phyloP scores from a whole-genome alignment of 2,113 vertebrate species.

The Callopanchax toddi region DNA sequence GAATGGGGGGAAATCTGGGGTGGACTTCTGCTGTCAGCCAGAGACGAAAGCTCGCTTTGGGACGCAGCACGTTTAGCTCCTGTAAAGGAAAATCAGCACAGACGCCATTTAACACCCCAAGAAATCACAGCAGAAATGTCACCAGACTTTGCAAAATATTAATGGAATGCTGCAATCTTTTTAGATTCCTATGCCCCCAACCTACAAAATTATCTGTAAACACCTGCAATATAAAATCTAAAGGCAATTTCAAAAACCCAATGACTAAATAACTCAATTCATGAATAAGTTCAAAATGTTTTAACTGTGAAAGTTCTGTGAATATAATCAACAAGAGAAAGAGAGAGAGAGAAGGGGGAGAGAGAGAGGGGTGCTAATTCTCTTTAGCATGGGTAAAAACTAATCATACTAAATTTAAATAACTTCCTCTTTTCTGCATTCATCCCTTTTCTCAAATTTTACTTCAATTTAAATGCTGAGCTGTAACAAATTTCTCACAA shows the following conservation, averaged over 20 bases:
- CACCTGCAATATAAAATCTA: too few species aligned
- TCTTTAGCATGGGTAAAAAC: neutral
- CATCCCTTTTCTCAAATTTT: neutral
- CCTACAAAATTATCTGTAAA: neutral
- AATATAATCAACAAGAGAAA: neutral
- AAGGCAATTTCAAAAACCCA: too few species aligned
- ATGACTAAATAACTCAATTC: too few species aligned
- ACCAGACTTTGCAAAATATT: neutral
- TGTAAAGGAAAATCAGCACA: constrained; percentile 55
- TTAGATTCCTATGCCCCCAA: neutral
- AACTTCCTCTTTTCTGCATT: neutral
- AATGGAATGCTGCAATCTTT: neutral
- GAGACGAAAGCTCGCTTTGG: constrained; percentile 91
- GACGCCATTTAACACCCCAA: constrained; percentile 13
- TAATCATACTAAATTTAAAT: neutral
- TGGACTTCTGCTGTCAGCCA: constrained; percentile 98
- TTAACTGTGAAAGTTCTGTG: too few species aligned
- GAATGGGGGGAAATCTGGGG: constrained; percentile 88
- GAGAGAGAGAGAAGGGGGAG: too few species aligned
- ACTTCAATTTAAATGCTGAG: neutral
- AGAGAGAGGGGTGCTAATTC: too few species aligned
- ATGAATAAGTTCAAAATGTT: too few species aligned
- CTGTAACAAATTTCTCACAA: neutral
- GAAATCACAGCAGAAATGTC: neutral
- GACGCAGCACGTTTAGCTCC: constrained; percentile 91